Evolutionary conservation across 2,113 vertebrate genomes (phyloP), one percentile per base, ranked within the genome.

Genomic region (Mesocricetus auratus): DNA sequence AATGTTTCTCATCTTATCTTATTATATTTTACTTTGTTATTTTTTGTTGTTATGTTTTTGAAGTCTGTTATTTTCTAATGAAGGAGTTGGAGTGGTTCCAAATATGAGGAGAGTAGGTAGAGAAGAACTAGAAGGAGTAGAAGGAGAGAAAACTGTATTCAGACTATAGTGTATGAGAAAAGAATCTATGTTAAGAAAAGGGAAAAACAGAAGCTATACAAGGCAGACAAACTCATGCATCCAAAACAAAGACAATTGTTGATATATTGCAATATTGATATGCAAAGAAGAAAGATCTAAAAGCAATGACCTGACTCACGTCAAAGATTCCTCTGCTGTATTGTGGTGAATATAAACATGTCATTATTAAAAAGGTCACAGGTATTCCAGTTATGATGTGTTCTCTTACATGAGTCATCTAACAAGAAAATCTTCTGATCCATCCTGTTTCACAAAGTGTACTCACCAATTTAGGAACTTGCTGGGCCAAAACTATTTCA

Each of bases 401-500:
- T 75, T 79, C 83, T 92, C 62, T 79, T 47, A n/a, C 53, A 78
- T 1, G 77, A 22, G 3, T 31, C 42, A 42, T 2, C 24, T 42
- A 87, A 92, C 1, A 62, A 79, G 39, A 88, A 77, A 0, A 45
- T 79, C 0, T 31, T 74, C 19, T 56, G 42, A 78, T 36, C 39
- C 24, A 58, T 5, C 93, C 17, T 69, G 58, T 68, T 11, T 79
- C 71, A 91, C 21, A 79, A 83, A 60, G 31, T n/a, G 0, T 47
- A 39, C 7, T 79, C 39, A 73, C 31, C 31, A 60, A 31, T 81
- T 50, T 21, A 71, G 29, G 24, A 5, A 22, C 89, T 82, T 87
- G 4, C 45, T 39, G 92, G 56, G 86, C 93, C 42, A 93, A 91
- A 95, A 60, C 33, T 69, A 24, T 58, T 93, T 82, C 68, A 86